Evolutionary conservation across 2,113 vertebrate species (phyloP).

Genomic region (Ammodytes dubius): DNA sequence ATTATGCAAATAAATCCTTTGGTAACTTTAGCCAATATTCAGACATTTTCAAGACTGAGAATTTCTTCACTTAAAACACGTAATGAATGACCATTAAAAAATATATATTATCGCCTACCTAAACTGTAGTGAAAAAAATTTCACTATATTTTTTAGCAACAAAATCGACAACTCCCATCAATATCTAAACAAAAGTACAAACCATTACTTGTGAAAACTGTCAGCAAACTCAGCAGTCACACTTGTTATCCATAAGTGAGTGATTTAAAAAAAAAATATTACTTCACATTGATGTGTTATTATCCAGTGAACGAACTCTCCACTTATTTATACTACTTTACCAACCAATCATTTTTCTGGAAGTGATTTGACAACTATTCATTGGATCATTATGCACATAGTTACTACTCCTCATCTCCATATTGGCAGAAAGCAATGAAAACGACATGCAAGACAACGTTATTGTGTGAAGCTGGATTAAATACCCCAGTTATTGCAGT

Average conservation of each 20-base stretch:
- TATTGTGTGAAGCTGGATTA: neutral
- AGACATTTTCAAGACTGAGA: no score
- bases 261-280: no score
- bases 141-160: neutral
- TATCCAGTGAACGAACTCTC: neutral
- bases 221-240: neutral
- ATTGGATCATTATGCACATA: neutral
- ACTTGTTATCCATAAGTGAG: neutral
- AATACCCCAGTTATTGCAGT: neutral
- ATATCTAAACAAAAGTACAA: neutral
- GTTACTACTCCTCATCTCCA: neutral
- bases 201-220: neutral
- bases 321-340: neutral
- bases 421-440: neutral
- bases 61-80: no score
- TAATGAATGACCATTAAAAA: no score
- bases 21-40: no score
- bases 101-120: no score
- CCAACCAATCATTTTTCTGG: neutral
- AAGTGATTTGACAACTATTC: constrained; percentile 2
- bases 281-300: neutral
- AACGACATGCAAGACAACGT: no score
- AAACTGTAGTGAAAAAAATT: no score
- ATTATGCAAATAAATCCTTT: no score
- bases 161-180: neutral